Evolutionary conservation across 2,113 vertebrate species (phyloP).

Genomic region (Globicephala melas): DNA sequence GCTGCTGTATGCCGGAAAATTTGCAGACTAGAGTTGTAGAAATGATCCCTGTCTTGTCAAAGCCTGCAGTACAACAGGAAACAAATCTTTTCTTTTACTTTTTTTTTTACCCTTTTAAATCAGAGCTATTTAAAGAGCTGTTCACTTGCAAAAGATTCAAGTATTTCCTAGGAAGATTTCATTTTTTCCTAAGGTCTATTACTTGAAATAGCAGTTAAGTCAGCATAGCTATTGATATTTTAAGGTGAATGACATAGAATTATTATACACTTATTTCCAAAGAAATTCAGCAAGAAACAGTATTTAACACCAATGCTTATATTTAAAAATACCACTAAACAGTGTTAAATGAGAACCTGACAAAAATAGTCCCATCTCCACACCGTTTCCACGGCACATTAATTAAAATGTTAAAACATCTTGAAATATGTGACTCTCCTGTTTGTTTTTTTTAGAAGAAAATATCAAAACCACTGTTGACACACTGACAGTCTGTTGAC

Average conservation of each 20-base stretch:
- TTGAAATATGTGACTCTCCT: background rate
- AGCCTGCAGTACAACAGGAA: background rate
- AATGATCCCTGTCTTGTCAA: background rate
- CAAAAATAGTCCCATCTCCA: background rate
- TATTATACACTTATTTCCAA: background rate
- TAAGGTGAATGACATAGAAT: background rate
- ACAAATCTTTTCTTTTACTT: background rate
- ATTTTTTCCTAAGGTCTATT: background rate
- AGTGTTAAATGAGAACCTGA: background rate
- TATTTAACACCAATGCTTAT: constrained; percentile 7
- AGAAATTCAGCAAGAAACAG: background rate
- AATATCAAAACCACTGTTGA: constrained; percentile 35
- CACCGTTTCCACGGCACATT: background rate
- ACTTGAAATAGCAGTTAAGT: constrained; percentile 21
- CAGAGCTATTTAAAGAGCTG: background rate
- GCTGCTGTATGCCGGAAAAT: background rate
- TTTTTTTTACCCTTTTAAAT: background rate
- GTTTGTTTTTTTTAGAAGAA: constrained; percentile 40
- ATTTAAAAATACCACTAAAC: constrained; percentile 18
- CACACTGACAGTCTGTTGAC: constrained; percentile 14
- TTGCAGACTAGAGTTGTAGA: background rate
- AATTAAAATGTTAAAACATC: constrained; percentile 19
- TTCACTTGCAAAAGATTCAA: background rate
- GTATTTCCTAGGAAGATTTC: background rate
- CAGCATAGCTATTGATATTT: background rate